Percentiles rank a stretch among this genome's conserved stretches.
Conservation (phyloP, 2,113 vertebrate genomes). For the Catharus fuscescens region DNA sequence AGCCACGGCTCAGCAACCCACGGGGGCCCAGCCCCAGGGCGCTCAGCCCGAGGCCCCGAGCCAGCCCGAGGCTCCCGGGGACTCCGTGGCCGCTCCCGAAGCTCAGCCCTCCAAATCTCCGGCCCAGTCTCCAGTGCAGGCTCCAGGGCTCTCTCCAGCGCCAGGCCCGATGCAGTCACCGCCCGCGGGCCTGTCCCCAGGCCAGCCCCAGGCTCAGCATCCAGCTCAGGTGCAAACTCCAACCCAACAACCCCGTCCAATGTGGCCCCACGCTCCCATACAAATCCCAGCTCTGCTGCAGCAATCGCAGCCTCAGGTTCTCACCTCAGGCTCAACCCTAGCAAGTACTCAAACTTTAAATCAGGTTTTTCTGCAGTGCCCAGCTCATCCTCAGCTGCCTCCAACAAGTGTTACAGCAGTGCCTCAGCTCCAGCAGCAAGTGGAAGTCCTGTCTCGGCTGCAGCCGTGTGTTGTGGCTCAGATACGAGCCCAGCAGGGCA, state of each 20-base stretch:
- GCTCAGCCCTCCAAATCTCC: constrained; percentile 68
- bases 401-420: constrained; percentile 83
- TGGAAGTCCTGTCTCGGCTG: constrained; percentile 88
- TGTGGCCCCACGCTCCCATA: constrained; percentile 74
- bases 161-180: constrained; percentile 65
- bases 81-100: constrained; percentile 58
- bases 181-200: constrained; percentile 63
- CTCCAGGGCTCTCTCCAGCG: constrained; percentile 70
- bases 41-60: constrained; percentile 63
- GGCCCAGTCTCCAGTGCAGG: constrained; percentile 70
- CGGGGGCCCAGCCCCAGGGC: constrained; percentile 69
- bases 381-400: constrained; percentile 78
- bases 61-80: constrained; percentile 52
- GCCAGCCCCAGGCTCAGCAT: constrained; percentile 72
- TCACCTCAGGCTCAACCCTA: constrained; percentile 77
- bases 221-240: constrained; percentile 76
- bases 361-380: constrained; percentile 75
- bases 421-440: constrained; percentile 88
- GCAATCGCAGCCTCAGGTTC: constrained; percentile 73
- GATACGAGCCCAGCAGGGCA: constrained; percentile 84
- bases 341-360: constrained; percentile 69
- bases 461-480: constrained; percentile 78
- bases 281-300: constrained; percentile 82
- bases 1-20: constrained; percentile 64
- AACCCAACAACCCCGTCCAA: constrained; percentile 65